These are phyloP conservation scores for Ramphastos sulfuratus DNA, from an alignment of 2,113 vertebrate species.

Conservation along the genomic window DNA sequence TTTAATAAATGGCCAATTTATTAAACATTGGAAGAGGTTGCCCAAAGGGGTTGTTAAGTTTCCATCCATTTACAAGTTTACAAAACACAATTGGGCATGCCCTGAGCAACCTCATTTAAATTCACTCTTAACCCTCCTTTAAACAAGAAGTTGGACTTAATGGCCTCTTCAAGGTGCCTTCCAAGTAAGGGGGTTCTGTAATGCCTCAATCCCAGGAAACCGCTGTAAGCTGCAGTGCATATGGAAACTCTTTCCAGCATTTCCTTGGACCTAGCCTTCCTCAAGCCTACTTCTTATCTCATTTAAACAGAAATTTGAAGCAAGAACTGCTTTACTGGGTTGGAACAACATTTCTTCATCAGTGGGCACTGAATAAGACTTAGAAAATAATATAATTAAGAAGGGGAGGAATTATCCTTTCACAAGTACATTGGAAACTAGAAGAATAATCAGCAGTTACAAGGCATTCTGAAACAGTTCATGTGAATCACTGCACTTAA, in stretches of 20 bases:
- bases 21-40: background rate
- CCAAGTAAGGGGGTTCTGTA: background rate
- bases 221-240: background rate
- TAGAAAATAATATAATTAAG: background rate
- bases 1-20: background rate
- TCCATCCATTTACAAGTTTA: background rate
- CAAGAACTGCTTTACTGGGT: background rate
- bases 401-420: background rate
- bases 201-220: rapidly evolving
- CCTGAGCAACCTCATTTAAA: background rate
- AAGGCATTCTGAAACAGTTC: background rate
- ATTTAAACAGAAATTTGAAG: background rate
- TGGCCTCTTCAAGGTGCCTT: background rate
- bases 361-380: background rate
- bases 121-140: background rate
- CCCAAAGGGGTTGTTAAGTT: background rate
- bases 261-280: background rate
- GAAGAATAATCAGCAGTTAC: background rate
- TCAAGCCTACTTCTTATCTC: background rate
- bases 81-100: background rate
- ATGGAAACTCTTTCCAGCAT: background rate
- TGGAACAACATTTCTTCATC: background rate
- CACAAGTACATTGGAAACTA: background rate
- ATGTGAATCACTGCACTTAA: background rate
- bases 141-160: background rate